Conservation (phyloP, 2,797 vertebrate species). For the Sebastes vulpes region DNA sequence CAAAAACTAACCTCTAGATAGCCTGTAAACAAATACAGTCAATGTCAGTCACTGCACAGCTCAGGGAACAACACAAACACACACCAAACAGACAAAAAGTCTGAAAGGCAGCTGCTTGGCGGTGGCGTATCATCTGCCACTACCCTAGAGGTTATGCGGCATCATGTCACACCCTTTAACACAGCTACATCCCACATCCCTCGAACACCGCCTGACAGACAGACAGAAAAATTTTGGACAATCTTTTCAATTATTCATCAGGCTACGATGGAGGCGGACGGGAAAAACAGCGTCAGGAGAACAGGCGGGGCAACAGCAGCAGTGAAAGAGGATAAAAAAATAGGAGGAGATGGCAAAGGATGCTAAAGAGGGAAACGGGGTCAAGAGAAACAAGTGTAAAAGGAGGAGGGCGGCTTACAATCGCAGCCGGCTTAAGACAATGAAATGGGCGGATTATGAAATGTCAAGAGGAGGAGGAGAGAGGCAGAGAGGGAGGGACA, state of each 20-base stretch:
- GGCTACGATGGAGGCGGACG: neutral
- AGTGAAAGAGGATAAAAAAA: neutral
- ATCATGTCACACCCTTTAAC: neutral
- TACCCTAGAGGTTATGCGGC: neutral
- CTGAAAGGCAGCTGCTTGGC: slow-evolving; percentile 21
- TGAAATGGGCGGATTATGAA: slow-evolving; percentile 55
- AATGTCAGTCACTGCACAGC: neutral
- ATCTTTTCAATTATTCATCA: slow-evolving; percentile 32
- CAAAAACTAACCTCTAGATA: slow-evolving; percentile 42
- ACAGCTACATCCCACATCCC: neutral
- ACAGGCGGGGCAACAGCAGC: neutral
- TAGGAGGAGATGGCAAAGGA: neutral
- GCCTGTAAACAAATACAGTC: slow-evolving; percentile 29
- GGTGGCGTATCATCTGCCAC: slow-evolving; percentile 1
- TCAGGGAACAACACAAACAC: neutral
- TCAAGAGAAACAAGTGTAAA: slow-evolving; percentile 26
- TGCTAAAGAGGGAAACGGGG: slow-evolving; percentile 5
- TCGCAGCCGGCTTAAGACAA: slow-evolving; percentile 43
- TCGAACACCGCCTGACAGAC: neutral
- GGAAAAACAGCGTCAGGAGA: neutral
- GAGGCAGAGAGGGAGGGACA: neutral
- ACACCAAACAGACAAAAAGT: neutral
- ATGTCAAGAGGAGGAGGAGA: slow-evolving; percentile 33
- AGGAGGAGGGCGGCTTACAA: slow-evolving; percentile 15
- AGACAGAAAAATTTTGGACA: neutral